Conservation (phyloP, 1,140 invertebrate genomes). For the Ceratosolen solmsi region DNA sequence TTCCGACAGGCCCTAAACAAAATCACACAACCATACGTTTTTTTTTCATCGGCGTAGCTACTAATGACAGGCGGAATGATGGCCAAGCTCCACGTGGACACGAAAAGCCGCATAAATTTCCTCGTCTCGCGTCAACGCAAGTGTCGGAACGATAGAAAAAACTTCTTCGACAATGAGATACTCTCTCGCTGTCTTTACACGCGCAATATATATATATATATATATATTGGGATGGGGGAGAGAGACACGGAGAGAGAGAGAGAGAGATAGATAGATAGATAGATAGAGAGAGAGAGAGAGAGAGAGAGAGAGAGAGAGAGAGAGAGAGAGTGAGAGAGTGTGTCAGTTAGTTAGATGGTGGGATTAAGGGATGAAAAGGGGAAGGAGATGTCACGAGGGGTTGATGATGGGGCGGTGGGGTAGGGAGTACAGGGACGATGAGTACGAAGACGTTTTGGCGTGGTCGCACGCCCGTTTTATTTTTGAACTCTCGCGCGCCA, state of each 20-base stretch:
- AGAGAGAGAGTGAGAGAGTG: not conserved
- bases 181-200: too few species aligned
- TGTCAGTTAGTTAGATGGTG: not conserved
- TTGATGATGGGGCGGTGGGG: too few species aligned
- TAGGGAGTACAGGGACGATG: constrained; percentile 30
- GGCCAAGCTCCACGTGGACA: too few species aligned
- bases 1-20: not conserved
- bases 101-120: constrained; percentile 16
- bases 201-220: too few species aligned
- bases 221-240: too few species aligned
- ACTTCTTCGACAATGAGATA: not conserved
- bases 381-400: too few species aligned
- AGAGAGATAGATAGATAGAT: too few species aligned
- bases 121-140: not conserved
- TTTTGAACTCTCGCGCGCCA: not conserved
- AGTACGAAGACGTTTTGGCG: constrained; percentile 37
- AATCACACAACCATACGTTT: not conserved
- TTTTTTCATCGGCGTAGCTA: not conserved
- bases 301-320: too few species aligned
- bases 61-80: not conserved
- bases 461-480: constrained; percentile 19
- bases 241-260: not conserved
- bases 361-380: not conserved
- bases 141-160: not conserved
- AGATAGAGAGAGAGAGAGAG: not conserved